phyloP scores from a whole-genome alignment of 2,797 vertebrate species.

The Oreortyx pictus region DNA sequence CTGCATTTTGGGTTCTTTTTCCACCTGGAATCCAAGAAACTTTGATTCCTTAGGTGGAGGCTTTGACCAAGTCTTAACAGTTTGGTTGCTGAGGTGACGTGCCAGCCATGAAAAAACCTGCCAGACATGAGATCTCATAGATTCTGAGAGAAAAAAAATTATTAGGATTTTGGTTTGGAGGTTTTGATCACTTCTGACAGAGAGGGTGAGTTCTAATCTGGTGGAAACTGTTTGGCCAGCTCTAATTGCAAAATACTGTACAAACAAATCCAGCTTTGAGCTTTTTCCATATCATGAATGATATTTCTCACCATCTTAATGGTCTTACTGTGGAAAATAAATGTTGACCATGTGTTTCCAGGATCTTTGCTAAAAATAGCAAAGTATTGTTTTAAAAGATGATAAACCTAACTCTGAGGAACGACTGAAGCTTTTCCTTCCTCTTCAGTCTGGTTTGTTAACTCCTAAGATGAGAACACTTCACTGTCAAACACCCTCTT shows the following conservation, averaged over 20 bases:
- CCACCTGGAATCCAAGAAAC: neutral
- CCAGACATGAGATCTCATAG: neutral
- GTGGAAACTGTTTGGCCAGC: neutral
- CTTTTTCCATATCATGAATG: neutral
- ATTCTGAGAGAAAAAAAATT: neutral
- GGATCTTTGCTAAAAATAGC: constrained; percentile 48
- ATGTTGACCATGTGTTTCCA: constrained; percentile 46
- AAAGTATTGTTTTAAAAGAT: neutral
- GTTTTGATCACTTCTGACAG: neutral
- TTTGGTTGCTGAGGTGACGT: neutral
- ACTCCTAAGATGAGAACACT: neutral
- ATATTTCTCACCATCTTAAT: neutral
- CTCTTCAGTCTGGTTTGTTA: constrained; percentile 16
- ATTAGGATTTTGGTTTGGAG: neutral
- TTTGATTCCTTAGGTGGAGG: neutral
- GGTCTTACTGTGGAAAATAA: constrained; percentile 10
- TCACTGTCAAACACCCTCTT: neutral
- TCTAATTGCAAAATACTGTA: neutral
- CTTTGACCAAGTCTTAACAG: neutral
- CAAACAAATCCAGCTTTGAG: neutral
- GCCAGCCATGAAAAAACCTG: neutral
- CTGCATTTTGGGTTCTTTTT: neutral
- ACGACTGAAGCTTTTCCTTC: constrained; percentile 16
- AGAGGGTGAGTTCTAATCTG: neutral
- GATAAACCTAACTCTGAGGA: constrained; percentile 22